A percentile compares a stretch with the other conserved stretches of the same genome.
Conservation (phyloP, 2,113 vertebrate genomes). For the Danionella cerebrum region DNA sequence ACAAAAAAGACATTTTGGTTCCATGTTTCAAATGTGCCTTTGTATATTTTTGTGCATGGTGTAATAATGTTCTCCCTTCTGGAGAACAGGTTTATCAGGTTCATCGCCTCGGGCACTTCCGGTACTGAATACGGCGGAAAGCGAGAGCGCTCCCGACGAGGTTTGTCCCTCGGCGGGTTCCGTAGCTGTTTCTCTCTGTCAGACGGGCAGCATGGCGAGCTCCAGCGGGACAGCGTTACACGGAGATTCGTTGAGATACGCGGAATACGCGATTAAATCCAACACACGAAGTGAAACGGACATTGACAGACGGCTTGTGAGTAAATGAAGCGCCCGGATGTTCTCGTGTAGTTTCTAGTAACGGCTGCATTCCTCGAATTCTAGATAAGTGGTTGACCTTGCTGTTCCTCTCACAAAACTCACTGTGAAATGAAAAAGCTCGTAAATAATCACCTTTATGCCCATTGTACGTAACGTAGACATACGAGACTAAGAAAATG, state of each 20-base stretch:
- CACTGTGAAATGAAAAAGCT: too few species aligned
- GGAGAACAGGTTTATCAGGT: neutral
- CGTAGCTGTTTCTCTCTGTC: slow-evolving; percentile 6
- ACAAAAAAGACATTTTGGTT: too few species aligned
- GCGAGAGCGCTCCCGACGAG: neutral
- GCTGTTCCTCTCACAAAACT: neutral
- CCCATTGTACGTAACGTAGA: too few species aligned
- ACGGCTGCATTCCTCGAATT: neutral
- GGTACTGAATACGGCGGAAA: too few species aligned
- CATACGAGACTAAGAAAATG: too few species aligned
- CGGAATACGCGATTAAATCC: slow-evolving; percentile 49
- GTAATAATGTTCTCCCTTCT: too few species aligned
- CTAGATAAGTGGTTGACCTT: too few species aligned
- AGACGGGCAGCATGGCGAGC: slow-evolving; percentile 53
- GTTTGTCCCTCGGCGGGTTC: slow-evolving; percentile 4
- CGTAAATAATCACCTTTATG: too few species aligned
- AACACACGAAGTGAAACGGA: slow-evolving; percentile 45
- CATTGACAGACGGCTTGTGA: slow-evolving; percentile 59
- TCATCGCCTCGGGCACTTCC: too few species aligned
- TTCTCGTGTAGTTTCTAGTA: neutral
- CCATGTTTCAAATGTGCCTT: too few species aligned
- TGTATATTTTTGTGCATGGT: too few species aligned
- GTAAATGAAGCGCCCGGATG: neutral
- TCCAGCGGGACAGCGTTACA: slow-evolving; percentile 22
- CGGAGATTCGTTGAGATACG: slow-evolving; percentile 48